A percentile compares a stretch with the other conserved stretches of the same genome.
These are phyloP conservation scores for Anarrhichthys ocellatus DNA, from an alignment of 2,113 vertebrate species.

Conservation along the genomic window DNA sequence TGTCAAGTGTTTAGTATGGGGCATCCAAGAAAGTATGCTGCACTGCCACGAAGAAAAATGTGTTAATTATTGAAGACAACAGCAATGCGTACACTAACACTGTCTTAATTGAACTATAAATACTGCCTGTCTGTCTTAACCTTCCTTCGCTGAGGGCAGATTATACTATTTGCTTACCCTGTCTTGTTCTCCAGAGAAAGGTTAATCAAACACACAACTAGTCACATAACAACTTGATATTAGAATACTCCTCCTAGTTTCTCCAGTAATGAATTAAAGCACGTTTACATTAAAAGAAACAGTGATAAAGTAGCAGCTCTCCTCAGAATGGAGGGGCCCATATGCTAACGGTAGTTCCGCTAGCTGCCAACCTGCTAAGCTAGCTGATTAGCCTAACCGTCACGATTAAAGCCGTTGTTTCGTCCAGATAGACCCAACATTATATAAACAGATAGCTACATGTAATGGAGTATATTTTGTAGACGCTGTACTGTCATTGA, in stretches of 20 bases:
- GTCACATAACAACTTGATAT: background rate
- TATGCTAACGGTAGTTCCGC: conserved; percentile 64
- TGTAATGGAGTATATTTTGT: background rate
- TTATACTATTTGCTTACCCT: background rate
- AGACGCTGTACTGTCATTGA: background rate
- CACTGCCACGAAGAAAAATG: background rate
- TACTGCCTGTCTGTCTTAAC: conserved; percentile 14
- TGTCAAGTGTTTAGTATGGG: background rate
- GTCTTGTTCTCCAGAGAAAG: background rate
- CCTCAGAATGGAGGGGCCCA: conserved; percentile 67
- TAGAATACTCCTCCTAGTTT: background rate
- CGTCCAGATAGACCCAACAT: background rate
- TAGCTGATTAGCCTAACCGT: conserved; percentile 42
- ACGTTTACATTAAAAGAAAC: background rate
- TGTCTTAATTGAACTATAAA: background rate
- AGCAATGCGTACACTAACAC: background rate
- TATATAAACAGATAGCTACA: background rate
- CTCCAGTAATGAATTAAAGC: accelerated
- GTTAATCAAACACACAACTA: background rate
- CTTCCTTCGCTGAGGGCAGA: conserved; percentile 30
- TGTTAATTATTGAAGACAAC: background rate
- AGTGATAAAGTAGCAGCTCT: background rate
- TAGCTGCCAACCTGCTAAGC: conserved; percentile 62
- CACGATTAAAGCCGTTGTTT: conserved; percentile 12
- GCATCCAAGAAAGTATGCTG: background rate